Base-by-base conservation (phyloP, 1,140 invertebrate genomes). In the Drosophila triauraria region DNA sequence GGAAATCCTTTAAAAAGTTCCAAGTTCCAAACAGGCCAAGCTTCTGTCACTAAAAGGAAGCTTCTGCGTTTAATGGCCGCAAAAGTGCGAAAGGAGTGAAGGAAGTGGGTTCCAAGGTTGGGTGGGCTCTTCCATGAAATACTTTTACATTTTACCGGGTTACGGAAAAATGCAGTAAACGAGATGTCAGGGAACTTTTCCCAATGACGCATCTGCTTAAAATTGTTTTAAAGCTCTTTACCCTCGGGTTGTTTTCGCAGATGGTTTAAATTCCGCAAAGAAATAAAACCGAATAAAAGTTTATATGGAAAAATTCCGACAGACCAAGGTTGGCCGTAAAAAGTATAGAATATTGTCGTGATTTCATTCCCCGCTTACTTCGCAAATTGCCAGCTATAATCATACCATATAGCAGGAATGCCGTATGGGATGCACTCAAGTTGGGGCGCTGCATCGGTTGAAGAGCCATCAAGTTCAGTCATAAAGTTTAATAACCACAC, bases 401-500 rank as follows among this genome's bases (percentile, higher is more conserved):
- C 30, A 48, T 15, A 15, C 38, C 47, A 47, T 38, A 50, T 32
- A 40, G 17, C 27, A 43, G 15, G 6, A 56, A 13, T 44, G 51
- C 2, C 15, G 10, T 10, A 25, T 20, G 32, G 43, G 64, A 27
- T 75, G 61, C 54, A 77, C n/a, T 65, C 20, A 27, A 53, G 25
- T 51, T 51, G n/a, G 6, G 13, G n/a, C 46, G 17, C 10, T 44
- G 46, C 53, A 56, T 25, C 25, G 10, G 32, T 25, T 46, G 30
- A 62, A 61, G 43, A 17, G 38, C 56, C 53, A 62, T 62, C 43
- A 58, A 75, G 43, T 63, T 27, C 30, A 20, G 63, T 42, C 70
- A 54, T 76, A 47, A 76, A 75, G 60, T 76, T 80, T 65, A 48
- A 77, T 46, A 54, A 47, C 40, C 51, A 25, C 57, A 20, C 57